These are phyloP conservation scores for Actinernus sp. DNA, from an alignment of 92 coral and sea anemone species.

Conservation along the genomic window DNA sequence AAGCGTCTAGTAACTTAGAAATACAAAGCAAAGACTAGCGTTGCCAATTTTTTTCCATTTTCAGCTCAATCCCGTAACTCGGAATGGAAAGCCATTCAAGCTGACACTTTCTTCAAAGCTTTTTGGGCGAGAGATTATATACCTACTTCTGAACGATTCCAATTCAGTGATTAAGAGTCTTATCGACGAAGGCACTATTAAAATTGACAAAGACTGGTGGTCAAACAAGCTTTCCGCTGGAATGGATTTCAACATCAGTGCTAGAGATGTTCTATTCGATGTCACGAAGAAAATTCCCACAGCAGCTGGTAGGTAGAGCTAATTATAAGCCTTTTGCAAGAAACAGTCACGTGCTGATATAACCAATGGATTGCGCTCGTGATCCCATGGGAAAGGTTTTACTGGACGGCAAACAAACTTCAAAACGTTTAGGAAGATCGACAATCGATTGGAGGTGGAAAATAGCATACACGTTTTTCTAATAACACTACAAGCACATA, in stretches of 20 bases:
- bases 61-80: constrained; percentile 19
- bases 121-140: constrained; percentile 53
- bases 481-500: no score
- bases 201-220: constrained; percentile 58
- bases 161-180: constrained; percentile 31
- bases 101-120: constrained; percentile 45
- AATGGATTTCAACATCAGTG: constrained; percentile 26
- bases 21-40: no score
- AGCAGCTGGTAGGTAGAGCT: neutral
- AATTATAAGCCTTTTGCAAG: no score
- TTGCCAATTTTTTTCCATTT: no score
- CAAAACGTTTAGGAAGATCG: no score
- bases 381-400: no score
- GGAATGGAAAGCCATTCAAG: constrained; percentile 44
- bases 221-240: constrained; percentile 44
- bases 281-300: constrained; percentile 49
- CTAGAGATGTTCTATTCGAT: constrained; percentile 45
- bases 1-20: no score
- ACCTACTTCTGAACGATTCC: constrained; percentile 38
- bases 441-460: no score
- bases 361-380: no score
- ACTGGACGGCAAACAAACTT: no score
- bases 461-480: no score
- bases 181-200: constrained; percentile 49
- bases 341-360: no score